Evolutionary conservation across 92 coral and sea anemone genomes (phyloP).

Genomic region (Montipora capitata): DNA sequence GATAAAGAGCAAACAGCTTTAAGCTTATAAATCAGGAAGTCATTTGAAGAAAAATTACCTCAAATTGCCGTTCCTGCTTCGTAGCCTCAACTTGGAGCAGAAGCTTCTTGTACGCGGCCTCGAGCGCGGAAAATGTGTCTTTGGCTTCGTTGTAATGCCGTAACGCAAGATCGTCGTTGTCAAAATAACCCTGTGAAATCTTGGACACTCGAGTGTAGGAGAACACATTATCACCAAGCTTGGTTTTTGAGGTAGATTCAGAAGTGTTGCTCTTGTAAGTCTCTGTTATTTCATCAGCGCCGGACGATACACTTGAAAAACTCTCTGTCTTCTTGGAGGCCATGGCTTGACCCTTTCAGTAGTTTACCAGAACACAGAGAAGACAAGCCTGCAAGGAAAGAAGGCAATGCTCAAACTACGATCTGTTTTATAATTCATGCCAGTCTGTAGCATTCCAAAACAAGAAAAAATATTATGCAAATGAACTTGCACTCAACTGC

Average conservation of each 20-base stretch:
- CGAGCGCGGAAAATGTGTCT: slow-evolving; percentile 96
- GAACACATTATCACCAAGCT: slow-evolving; percentile 65
- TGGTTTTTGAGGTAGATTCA: slow-evolving; percentile 65
- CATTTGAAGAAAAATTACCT: slow-evolving; percentile 65
- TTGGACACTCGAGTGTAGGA: slow-evolving; percentile 89
- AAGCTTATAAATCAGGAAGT: neutral
- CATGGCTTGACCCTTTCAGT: slow-evolving; percentile 5
- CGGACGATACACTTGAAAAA: slow-evolving; percentile 7
- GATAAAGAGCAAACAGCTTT: neutral
- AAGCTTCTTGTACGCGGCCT: slow-evolving; percentile 92
- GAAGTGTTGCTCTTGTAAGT: slow-evolving; percentile 78
- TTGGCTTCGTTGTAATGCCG: slow-evolving; percentile 92
- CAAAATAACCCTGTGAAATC: slow-evolving; percentile 75
- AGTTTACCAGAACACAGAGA: neutral
- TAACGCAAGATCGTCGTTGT: slow-evolving; percentile 85
- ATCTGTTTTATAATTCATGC: slow-evolving; percentile 48
- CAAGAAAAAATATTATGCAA: slow-evolving; percentile 40
- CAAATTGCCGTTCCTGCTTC: slow-evolving; percentile 84
- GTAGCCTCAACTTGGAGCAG: slow-evolving; percentile 84
- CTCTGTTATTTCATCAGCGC: slow-evolving; percentile 19
- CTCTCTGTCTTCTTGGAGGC: slow-evolving; percentile 26
- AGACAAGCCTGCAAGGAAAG: slow-evolving; percentile 29
- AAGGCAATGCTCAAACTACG: neutral
- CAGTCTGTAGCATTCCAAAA: slow-evolving; percentile 23
- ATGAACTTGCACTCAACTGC: neutral